These are phyloP conservation scores for Drosophila azteca DNA, from an alignment of 1,140 invertebrate genomes.

Conservation along the genomic window DNA sequence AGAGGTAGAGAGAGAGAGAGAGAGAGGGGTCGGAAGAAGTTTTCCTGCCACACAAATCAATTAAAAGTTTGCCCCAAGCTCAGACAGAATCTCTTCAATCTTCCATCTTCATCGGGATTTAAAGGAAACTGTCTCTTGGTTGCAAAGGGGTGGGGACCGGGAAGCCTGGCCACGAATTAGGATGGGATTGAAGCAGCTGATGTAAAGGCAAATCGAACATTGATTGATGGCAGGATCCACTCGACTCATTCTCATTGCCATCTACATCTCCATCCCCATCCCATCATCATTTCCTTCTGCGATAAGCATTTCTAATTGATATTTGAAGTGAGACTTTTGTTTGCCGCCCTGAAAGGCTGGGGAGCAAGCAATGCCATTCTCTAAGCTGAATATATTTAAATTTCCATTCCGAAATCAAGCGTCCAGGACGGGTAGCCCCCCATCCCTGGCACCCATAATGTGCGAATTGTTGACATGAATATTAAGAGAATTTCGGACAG, in stretches of 20 bases:
- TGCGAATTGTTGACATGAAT: slow-evolving; percentile 49
- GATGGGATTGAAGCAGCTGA: slow-evolving; percentile 4
- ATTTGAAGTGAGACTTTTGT: slow-evolving; percentile 49
- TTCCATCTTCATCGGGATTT: slow-evolving; percentile 24
- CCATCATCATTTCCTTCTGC: too few relatives aligned
- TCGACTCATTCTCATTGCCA: neutral
- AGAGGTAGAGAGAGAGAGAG: neutral
- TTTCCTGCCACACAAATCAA: slow-evolving; percentile 56
- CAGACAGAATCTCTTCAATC: slow-evolving; percentile 30
- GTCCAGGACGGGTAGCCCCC: neutral
- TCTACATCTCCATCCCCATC: too few relatives aligned
- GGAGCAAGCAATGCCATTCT: neutral
- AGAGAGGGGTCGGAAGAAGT: slow-evolving; percentile 14
- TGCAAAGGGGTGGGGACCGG: too few relatives aligned
- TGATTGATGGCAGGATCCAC: slow-evolving; percentile 34
- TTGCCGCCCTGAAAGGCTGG: neutral
- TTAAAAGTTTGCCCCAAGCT: slow-evolving; percentile 52
- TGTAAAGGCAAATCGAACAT: slow-evolving; percentile 13
- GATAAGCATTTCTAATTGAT: slow-evolving; percentile 40
- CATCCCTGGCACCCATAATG: slow-evolving; percentile 2
- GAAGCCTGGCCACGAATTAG: slow-evolving; percentile 17
- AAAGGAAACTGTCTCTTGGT: slow-evolving; percentile 19
- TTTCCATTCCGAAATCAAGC: slow-evolving; percentile 9
- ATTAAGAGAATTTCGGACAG: slow-evolving; percentile 33
- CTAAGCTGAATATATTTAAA: slow-evolving; percentile 43